Conservation (phyloP, 2,888 invertebrate genomes). For the Hypomecis punctinalis region DNA sequence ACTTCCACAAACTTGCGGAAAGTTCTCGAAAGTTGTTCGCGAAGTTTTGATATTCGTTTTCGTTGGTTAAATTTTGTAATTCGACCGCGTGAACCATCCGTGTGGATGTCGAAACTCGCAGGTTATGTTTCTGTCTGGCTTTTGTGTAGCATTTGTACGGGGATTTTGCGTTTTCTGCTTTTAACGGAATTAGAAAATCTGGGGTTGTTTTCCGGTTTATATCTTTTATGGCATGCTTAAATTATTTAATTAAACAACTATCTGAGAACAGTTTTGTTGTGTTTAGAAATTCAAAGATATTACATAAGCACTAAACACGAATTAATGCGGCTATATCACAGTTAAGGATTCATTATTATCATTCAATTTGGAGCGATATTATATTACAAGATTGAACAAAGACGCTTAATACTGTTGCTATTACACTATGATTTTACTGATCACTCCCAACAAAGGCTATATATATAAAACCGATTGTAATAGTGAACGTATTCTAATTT, state of each 20-base stretch:
- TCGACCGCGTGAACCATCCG: constrained; percentile 56
- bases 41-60: constrained; percentile 77
- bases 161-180: constrained; percentile 17
- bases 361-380: no score
- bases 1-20: constrained; percentile 60
- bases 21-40: constrained; percentile 54
- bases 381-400: no score
- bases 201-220: constrained; percentile 3
- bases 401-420: no score
- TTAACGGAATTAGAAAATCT: constrained; percentile 12
- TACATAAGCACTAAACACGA: no score
- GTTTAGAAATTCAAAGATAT: no score
- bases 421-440: background rate
- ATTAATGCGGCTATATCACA: no score
- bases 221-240: constrained; percentile 1
- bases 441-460: constrained; percentile 19
- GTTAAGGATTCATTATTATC: no score
- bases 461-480: constrained; percentile 31
- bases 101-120: constrained; percentile 43
- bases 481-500: constrained; percentile 67
- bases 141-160: constrained; percentile 31
- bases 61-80: constrained; percentile 72
- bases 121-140: constrained; percentile 38
- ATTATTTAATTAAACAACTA: background rate
- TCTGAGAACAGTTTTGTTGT: no score